Base-by-base conservation (phyloP, 2,888 invertebrate species). In the Limnephilus auricula region DNA sequence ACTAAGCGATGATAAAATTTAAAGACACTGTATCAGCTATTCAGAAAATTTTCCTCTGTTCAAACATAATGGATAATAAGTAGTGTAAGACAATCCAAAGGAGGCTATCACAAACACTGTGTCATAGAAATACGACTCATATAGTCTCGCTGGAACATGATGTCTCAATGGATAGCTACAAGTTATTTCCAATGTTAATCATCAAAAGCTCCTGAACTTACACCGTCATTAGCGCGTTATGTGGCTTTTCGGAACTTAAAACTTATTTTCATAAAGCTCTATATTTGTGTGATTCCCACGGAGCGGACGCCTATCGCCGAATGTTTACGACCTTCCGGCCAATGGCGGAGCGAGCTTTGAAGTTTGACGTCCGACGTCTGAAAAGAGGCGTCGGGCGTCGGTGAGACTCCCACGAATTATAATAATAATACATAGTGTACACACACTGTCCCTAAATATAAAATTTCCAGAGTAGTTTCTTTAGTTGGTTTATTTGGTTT, bases 281-380 rank as follows among this genome's bases (percentile, higher is more conserved):
- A 45, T 32, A 79, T 89, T 40, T n/a, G 40, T 79, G 30, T 80
- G 65, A 65, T 89, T 80, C 80, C 45, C 89, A 89, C 89, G 82
- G 89, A 37, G 89, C 82, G 83, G 50, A 40, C 89, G 82, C 83
- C 89, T 90, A 34, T 50, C 31, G 84, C 65, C 90, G 87, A 89
- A 92, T 91, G 91, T 92, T 92, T 91, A 92, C 92, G 90, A 84
- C 89, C 82, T 86, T 80, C 86, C 82, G 82, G 82, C 92, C 92
- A 92, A 92, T 91, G 37, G 90, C 89, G 91, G 82, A 10, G 3
- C 79, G 86, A 25, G 79, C 92, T 91, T 91, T 92, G 92, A 92
- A 87, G 91, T 89, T 50, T 37, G 90, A 65, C 84, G 84, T 50
- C 84, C 45, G 84, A 78, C 90, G 84, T 50, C 91, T 89, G 82